Evolutionary conservation across 2,888 invertebrate genomes (phyloP).

Genomic region (Busseola fusca): DNA sequence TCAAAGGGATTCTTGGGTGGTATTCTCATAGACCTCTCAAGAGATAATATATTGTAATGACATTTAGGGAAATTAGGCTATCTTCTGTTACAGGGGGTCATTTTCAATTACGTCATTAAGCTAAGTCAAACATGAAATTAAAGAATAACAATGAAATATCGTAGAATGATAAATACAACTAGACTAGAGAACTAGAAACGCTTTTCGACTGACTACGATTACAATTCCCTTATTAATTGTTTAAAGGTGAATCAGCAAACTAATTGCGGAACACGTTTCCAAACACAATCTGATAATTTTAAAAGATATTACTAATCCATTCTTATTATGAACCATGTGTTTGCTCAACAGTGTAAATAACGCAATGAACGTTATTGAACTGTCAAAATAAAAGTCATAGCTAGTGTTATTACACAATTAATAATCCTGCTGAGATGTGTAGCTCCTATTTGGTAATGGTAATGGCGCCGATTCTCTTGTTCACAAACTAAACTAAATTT

Average conservation of each 20-base stretch:
- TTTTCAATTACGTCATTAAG: background rate
- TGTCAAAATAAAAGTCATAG: too few species aligned
- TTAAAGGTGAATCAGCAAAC: too few species aligned
- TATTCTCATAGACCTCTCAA: background rate
- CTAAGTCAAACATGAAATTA: background rate
- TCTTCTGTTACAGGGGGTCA: background rate
- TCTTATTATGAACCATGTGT: too few species aligned
- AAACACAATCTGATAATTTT: too few species aligned
- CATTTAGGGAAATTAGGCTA: background rate
- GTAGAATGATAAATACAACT: background rate
- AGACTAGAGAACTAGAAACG: background rate
- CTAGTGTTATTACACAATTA: too few species aligned
- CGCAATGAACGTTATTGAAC: too few species aligned
- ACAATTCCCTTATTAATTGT: background rate
- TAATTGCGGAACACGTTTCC: too few species aligned
- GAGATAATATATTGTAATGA: background rate
- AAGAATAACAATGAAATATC: background rate
- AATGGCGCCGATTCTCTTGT: too few species aligned
- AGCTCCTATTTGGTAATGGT: background rate
- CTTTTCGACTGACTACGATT: too few species aligned
- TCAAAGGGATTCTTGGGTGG: constrained; percentile 1
- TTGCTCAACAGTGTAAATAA: too few species aligned
- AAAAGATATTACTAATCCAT: too few species aligned
- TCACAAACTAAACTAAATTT: too few species aligned
- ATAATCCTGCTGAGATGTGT: background rate